Conservation (phyloP, 2,888 invertebrate genomes). For the Agelastica alni region DNA sequence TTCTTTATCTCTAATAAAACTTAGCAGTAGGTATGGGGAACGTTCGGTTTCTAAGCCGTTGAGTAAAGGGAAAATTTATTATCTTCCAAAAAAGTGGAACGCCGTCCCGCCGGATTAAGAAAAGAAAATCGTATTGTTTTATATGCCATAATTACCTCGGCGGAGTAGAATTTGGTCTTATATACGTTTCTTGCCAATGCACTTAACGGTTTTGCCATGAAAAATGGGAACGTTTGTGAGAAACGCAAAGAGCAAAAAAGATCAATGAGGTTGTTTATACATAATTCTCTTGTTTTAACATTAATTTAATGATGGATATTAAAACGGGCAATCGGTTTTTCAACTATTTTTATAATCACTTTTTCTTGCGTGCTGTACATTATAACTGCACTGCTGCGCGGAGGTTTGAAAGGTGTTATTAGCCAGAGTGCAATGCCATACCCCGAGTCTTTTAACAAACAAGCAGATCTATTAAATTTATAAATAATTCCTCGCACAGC, state of each 20-base stretch:
- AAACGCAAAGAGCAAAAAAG: neutral
- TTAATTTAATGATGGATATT: no score
- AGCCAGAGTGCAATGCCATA: no score
- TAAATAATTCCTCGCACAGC: neutral
- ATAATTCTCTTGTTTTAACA: no score
- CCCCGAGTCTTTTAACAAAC: neutral
- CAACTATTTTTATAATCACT: no score
- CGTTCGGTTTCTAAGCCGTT: neutral
- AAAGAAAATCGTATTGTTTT: slow-evolving; percentile 4
- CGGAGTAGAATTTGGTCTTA: neutral
- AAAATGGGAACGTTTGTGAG: neutral
- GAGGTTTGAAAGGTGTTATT: no score
- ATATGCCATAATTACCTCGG: neutral
- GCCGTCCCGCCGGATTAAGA: neutral
- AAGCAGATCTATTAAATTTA: neutral
- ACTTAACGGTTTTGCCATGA: neutral
- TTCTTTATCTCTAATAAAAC: no score
- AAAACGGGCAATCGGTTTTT: no score
- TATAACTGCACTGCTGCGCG: no score
- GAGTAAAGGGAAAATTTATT: neutral
- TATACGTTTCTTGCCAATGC: neutral
- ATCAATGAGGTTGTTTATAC: neutral
- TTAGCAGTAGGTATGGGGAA: no score
- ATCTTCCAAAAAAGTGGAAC: neutral
- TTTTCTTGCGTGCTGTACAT: no score